Evolutionary conservation across 92 coral and sea anemone genomes (phyloP).

Genomic region (Zoanthus gigantus): DNA sequence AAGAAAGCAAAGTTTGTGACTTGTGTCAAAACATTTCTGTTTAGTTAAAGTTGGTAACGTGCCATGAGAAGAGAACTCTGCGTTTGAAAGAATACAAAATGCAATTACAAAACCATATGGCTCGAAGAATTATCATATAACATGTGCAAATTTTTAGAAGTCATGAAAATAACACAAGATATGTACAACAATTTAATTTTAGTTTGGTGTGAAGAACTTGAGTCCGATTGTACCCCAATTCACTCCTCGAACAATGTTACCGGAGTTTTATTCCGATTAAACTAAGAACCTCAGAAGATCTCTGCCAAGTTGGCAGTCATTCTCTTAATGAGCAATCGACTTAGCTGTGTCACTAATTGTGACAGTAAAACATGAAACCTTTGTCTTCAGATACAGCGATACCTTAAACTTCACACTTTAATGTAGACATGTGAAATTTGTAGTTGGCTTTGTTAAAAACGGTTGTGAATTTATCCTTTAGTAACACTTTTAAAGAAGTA

Average conservation of each 20-base stretch:
- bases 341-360: neutral
- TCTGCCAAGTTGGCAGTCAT: neutral
- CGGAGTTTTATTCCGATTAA: neutral
- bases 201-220: neutral
- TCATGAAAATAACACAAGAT: conserved; percentile 10
- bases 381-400: neutral
- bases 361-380: neutral
- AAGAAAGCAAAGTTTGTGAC: neutral
- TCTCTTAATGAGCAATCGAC: conserved; percentile 4
- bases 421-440: neutral
- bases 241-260: conserved; percentile 4
- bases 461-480: neutral
- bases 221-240: neutral
- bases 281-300: neutral
- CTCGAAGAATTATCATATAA: conserved; percentile 31
- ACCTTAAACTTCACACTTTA: conserved; percentile 6
- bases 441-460: neutral
- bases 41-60: conserved; percentile 1
- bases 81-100: conserved; percentile 39
- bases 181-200: conserved; percentile 2
- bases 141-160: conserved; percentile 39
- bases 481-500: conserved; percentile 44
- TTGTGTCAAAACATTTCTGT: neutral
- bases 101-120: conserved; percentile 44
- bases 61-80: conserved; percentile 12